These are phyloP conservation scores for Chymomyza amoena DNA, from an alignment of 2,888 invertebrate genomes.

Conservation along the genomic window DNA sequence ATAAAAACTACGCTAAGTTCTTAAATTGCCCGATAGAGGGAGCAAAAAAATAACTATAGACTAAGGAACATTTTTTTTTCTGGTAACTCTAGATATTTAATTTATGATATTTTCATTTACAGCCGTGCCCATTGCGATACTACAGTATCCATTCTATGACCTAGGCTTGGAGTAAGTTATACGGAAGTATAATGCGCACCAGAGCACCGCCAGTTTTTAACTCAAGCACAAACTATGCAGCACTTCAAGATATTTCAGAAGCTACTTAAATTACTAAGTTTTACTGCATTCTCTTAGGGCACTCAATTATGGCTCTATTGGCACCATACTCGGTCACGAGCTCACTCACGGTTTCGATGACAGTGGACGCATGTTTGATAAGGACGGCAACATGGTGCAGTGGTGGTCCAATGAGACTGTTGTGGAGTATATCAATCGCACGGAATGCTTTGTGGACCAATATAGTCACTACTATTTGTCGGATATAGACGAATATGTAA, in stretches of 20 bases:
- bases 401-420: slow-evolving; percentile 94
- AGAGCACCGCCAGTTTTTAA: slow-evolving; percentile 15
- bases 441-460: slow-evolving; percentile 91
- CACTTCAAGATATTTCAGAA: not conserved
- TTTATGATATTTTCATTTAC: slow-evolving; percentile 67
- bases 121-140: slow-evolving; percentile 91
- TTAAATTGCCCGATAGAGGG: not conserved
- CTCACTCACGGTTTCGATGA: slow-evolving; percentile 82
- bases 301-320: slow-evolving; percentile 90
- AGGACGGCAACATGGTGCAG: slow-evolving; percentile 89
- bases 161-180: slow-evolving; percentile 89
- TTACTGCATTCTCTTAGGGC: slow-evolving; percentile 80
- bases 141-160: slow-evolving; percentile 91
- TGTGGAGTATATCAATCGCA: slow-evolving; percentile 86
- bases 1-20: no score
- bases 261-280: not conserved
- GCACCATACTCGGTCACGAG: slow-evolving; percentile 88
- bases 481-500: slow-evolving; percentile 83
- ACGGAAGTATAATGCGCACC: slow-evolving; percentile 12
- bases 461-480: slow-evolving; percentile 85
- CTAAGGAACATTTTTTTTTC: no score
- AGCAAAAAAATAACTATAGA: not conserved
- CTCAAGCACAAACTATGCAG: slow-evolving; percentile 14
- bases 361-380: slow-evolving; percentile 88
- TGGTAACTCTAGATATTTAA: not conserved